Conservation (phyloP, 2,113 vertebrate genomes). For the Zosterops lateralis region DNA sequence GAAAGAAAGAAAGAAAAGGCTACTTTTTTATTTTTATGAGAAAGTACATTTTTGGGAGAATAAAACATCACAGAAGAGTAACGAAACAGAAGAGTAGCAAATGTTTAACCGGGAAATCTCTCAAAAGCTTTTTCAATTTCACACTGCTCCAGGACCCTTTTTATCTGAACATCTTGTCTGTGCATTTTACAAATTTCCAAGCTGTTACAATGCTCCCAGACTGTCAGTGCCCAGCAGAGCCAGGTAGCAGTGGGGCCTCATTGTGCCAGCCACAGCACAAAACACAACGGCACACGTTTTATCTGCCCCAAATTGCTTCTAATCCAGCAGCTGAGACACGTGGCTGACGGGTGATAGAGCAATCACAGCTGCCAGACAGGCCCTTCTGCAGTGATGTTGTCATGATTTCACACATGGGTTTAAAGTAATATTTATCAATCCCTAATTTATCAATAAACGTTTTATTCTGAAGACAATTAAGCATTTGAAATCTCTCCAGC, state of each 20-base stretch:
- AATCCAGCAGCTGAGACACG: background rate
- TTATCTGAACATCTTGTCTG: background rate
- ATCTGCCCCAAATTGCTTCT: background rate
- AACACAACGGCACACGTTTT: background rate
- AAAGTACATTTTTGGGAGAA: background rate
- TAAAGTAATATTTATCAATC: background rate
- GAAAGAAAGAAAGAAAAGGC: background rate
- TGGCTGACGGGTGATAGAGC: rapidly evolving
- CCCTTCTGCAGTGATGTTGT: background rate
- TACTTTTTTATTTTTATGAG: background rate
- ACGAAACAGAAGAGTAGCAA: background rate
- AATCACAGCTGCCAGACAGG: background rate
- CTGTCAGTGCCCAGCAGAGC: background rate
- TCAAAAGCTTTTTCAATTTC: background rate
- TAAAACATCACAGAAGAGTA: background rate
- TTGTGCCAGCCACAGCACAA: background rate
- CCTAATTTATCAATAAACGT: background rate
- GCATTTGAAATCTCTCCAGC: background rate
- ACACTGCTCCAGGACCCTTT: background rate
- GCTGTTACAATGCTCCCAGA: background rate
- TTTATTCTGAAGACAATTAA: background rate
- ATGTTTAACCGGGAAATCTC: background rate
- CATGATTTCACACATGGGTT: background rate
- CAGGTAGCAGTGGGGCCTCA: background rate
- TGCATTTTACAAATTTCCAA: background rate